Conservation (phyloP, 2,113 vertebrate species). For the Crotophaga sulcirostris region DNA sequence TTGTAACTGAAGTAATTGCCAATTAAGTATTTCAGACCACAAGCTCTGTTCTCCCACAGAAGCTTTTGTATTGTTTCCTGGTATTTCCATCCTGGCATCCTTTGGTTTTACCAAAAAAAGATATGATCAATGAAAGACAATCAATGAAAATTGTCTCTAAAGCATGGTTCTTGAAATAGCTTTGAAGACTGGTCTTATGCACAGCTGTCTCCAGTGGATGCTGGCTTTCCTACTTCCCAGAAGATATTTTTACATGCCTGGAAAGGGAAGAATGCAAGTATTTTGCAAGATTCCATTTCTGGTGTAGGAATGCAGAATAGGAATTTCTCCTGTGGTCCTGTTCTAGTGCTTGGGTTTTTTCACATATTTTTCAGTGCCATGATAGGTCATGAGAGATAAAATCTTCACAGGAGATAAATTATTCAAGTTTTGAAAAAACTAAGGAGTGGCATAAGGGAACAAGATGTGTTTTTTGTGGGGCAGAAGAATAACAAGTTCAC, state of each 20-base stretch:
- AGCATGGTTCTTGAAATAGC: not conserved
- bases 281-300: not conserved
- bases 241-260: not conserved
- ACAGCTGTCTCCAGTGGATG: not conserved
- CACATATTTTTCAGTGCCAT: not conserved
- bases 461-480: not conserved
- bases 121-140: not conserved
- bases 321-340: not conserved
- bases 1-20: not conserved
- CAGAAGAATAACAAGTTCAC: not conserved
- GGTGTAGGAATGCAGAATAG: not conserved
- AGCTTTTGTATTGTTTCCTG: not conserved
- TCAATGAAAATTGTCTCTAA: not conserved
- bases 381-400: not conserved
- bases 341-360: not conserved
- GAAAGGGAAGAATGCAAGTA: not conserved
- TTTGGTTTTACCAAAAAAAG: not conserved
- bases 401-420: not conserved
- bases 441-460: not conserved
- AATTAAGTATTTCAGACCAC: not conserved
- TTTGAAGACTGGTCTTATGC: not conserved
- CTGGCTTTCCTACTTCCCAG: not conserved
- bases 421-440: not conserved
- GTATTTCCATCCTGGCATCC: not conserved
- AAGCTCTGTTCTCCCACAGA: not conserved